Base-by-base conservation (phyloP, 2,888 invertebrate species). In the Diaperis boleti region DNA sequence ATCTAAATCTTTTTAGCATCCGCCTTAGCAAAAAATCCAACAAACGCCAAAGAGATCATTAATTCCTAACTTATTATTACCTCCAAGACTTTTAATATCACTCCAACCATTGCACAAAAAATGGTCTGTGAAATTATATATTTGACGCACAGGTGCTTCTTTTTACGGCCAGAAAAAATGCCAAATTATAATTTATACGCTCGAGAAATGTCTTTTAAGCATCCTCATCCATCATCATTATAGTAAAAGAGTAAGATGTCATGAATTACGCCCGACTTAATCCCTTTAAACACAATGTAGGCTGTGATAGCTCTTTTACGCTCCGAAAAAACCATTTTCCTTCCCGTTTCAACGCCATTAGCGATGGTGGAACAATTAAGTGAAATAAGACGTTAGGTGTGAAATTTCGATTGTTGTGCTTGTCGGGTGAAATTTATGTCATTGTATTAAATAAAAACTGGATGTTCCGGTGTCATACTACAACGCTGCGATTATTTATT, bases 151-250 rank as follows among this genome's bases (percentile, higher is more conserved):
- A 64, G 66, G 65, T 66, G 63, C 62, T 66, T 62, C 64, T 67
- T 67, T 67, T 55, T 62, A 55, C 54, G 67, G 44, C 65, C 64
- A 65, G 31, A 70, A 69, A 70, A 70, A 69, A 60, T 56, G 45
- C 66, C 62, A 67, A 70, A 70, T 68, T 69, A 70, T 65, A 67
- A 66, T 69, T 69, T 66, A 69, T 64, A 47, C 63, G 65, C 55
- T 52, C 64, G 68, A 62, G 63, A 70, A 66, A 69, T 70, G 70
- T 69, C 68, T 67, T 62, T 69, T 68, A 68, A 68, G 59, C 57
- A 62, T 63, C 54, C 52, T 55, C 61, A 61, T 63, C 63, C 41
- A 63, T 63, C 63, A 63, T 59, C 42, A 63, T 63, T 57, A 63
- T 59, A 14, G 59, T 45, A 26, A 45, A 37, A 31, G 59, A 63